Evolutionary conservation across 2,797 vertebrate genomes (phyloP).

Genomic region (Pogoniulus pusillus): DNA sequence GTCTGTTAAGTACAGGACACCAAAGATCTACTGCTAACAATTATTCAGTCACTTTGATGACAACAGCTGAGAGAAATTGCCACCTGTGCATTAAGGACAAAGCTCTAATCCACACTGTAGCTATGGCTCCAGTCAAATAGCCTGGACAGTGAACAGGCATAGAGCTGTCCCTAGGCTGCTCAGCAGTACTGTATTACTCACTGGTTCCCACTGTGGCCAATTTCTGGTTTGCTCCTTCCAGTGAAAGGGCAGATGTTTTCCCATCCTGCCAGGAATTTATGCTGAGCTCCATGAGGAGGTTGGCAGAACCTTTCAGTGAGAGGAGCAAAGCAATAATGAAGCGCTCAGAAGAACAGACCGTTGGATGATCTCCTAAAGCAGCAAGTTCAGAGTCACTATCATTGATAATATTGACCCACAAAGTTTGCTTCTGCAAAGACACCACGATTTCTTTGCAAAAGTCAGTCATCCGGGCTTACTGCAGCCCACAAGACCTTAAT

Average conservation of each 20-base stretch:
- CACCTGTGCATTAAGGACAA: background rate
- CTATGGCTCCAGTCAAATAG: background rate
- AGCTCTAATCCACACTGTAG: background rate
- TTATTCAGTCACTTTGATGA: background rate
- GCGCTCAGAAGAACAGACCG: background rate
- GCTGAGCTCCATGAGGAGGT: background rate
- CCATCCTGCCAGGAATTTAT: background rate
- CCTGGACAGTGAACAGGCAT: background rate
- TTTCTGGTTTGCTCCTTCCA: background rate
- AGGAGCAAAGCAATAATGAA: background rate
- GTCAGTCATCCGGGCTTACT: background rate
- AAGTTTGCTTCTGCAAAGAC: background rate
- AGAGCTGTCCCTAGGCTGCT: background rate
- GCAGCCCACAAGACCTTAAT: background rate
- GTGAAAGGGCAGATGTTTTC: background rate
- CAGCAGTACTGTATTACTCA: background rate
- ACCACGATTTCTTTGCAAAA: background rate
- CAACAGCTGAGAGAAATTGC: background rate
- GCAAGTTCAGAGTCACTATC: background rate
- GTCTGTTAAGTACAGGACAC: background rate
- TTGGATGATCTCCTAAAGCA: background rate
- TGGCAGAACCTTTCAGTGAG: background rate
- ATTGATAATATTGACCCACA: background rate
- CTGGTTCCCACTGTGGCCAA: background rate
- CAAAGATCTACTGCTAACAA: background rate